Conservation (phyloP, 2,113 vertebrate genomes). For the Megaleporinus macrocephalus region DNA sequence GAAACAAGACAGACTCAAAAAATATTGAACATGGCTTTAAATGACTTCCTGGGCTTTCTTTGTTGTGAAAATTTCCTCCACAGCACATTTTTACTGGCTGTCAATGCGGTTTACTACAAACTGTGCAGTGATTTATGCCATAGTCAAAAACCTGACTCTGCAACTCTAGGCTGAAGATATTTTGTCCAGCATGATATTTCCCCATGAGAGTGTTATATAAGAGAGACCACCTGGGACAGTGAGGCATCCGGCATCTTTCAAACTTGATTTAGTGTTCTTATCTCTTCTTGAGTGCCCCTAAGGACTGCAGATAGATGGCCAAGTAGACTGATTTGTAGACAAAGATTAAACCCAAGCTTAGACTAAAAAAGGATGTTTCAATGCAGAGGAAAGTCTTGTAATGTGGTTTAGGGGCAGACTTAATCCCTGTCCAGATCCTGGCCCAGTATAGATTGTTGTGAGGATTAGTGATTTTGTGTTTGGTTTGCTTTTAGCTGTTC, state of each 20-base stretch:
- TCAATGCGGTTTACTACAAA: not conserved
- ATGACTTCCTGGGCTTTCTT: too few species aligned
- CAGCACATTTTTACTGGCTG: not conserved
- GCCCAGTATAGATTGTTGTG: too few species aligned
- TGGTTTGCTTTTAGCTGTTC: too few species aligned
- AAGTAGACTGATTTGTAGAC: too few species aligned
- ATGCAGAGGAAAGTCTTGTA: too few species aligned
- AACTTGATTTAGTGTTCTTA: not conserved
- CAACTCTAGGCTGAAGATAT: not conserved
- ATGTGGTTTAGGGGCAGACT: too few species aligned
- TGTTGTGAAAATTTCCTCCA: not conserved
- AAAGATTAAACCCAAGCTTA: not conserved
- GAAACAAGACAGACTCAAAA: too few species aligned
- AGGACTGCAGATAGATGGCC: too few species aligned
- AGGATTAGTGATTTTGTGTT: too few species aligned
- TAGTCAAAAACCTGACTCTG: not conserved
- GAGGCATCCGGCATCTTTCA: not conserved
- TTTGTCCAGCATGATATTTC: slow-evolving; percentile 5
- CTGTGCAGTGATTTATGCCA: not conserved
- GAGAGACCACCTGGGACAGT: slow-evolving; percentile 4
- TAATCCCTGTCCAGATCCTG: too few species aligned
- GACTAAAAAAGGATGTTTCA: too few species aligned
- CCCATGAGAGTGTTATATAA: slow-evolving; percentile 22
- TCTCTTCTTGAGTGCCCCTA: not conserved
- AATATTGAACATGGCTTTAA: too few species aligned